Evolutionary conservation across 2,888 invertebrate genomes (phyloP).

Genomic region (Drosophila macrospina): DNA sequence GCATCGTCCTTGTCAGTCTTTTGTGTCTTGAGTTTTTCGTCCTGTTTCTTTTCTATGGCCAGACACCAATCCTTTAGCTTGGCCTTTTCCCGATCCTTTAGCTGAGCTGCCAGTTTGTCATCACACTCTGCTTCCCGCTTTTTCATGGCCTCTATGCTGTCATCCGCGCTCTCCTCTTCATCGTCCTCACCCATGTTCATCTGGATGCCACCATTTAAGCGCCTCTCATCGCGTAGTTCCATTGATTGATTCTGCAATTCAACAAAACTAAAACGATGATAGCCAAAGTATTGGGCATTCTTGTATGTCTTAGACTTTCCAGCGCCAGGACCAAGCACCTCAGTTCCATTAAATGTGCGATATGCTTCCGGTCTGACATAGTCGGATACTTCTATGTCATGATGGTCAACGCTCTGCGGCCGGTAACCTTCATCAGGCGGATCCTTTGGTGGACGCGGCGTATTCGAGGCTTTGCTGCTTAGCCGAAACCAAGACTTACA

Average conservation of each 20-base stretch:
- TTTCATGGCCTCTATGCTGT: slow-evolving; percentile 33
- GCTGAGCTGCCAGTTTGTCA: slow-evolving; percentile 34
- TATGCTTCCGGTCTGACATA: slow-evolving; percentile 69
- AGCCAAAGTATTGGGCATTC: slow-evolving; percentile 79
- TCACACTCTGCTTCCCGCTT: slow-evolving; percentile 50
- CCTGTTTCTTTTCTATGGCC: slow-evolving; percentile 14
- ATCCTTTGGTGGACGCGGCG: slow-evolving; percentile 79
- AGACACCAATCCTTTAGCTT: slow-evolving; percentile 20
- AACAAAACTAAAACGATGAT: slow-evolving; percentile 80
- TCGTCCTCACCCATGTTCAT: slow-evolving; percentile 27
- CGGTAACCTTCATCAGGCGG: slow-evolving; percentile 76
- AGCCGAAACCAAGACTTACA: background rate
- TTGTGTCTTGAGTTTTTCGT: background rate
- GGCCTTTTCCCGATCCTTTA: slow-evolving; percentile 27
- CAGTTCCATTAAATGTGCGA: slow-evolving; percentile 67
- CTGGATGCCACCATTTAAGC: slow-evolving; percentile 35
- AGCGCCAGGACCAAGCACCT: slow-evolving; percentile 79
- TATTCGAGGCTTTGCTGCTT: slow-evolving; percentile 23
- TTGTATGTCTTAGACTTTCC: slow-evolving; percentile 70
- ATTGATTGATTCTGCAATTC: slow-evolving; percentile 64
- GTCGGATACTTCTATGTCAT: slow-evolving; percentile 54
- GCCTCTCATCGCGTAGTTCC: slow-evolving; percentile 59
- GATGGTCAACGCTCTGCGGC: slow-evolving; percentile 64
- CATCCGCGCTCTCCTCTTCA: slow-evolving; percentile 26
- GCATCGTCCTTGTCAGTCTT: background rate